These are phyloP conservation scores for Eupithecia subumbrata DNA, from an alignment of 2,888 invertebrate species.

Conservation along the genomic window DNA sequence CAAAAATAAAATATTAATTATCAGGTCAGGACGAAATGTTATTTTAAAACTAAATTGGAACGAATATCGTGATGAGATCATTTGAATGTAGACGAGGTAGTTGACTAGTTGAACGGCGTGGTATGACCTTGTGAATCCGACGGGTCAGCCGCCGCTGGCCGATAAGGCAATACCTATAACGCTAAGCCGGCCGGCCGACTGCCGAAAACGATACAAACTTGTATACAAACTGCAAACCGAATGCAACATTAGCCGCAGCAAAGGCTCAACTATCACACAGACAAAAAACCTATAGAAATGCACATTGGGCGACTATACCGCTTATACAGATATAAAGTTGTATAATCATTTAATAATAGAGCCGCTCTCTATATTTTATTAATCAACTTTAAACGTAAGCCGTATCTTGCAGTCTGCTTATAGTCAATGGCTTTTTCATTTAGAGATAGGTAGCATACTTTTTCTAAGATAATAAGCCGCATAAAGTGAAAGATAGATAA, in stretches of 20 bases:
- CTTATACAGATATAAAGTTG: neutral
- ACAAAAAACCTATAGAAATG: neutral
- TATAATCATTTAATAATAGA: neutral
- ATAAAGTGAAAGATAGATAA: neutral
- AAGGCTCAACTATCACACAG: neutral
- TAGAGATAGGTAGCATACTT: neutral
- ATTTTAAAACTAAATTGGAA: constrained; percentile 46
- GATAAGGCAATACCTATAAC: constrained; percentile 70
- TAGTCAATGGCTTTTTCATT: neutral
- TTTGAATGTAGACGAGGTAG: constrained; percentile 64
- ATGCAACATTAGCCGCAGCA: neutral
- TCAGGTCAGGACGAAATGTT: neutral
- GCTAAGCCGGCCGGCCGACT: constrained; percentile 52
- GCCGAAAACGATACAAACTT: constrained; percentile 56
- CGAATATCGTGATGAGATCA: constrained; percentile 72
- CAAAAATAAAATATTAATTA: neutral
- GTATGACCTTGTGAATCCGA: constrained; percentile 78
- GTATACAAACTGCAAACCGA: neutral
- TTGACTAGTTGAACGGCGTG: constrained; percentile 72
- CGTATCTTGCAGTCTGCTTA: neutral
- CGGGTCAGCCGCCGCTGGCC: constrained; percentile 46
- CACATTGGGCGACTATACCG: neutral
- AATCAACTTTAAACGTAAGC: too few relatives aligned
- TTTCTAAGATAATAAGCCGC: neutral
- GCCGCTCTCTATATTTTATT: too few relatives aligned